Evolutionary conservation across 1,140 invertebrate genomes (phyloP).

Genomic region (Periplaneta americana): DNA sequence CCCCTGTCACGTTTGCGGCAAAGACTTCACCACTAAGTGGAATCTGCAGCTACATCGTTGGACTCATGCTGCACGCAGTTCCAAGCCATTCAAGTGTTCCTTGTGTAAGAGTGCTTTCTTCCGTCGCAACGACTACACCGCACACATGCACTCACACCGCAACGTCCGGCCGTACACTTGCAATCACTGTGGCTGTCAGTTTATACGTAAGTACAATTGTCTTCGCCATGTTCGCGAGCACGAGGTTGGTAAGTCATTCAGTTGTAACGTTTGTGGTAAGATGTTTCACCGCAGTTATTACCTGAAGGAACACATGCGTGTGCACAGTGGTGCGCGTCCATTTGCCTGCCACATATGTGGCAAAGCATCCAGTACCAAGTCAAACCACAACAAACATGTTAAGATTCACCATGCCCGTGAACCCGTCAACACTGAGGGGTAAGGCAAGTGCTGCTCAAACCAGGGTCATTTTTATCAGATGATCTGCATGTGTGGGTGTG

Average conservation of each 20-base stretch:
- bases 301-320: constrained; percentile 77
- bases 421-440: constrained; percentile 62
- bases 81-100: constrained; percentile 81
- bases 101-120: constrained; percentile 78
- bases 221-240: constrained; percentile 87
- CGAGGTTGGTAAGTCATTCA: constrained; percentile 80
- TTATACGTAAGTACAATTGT: constrained; percentile 89
- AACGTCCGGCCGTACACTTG: constrained; percentile 79
- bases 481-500: too few relatives aligned
- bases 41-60: constrained; percentile 82
- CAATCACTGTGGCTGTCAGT: constrained; percentile 89
- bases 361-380: constrained; percentile 79
- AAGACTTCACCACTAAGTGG: constrained; percentile 82
- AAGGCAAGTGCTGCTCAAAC: not conserved
- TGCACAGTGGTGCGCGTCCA: constrained; percentile 77
- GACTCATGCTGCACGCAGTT: constrained; percentile 77
- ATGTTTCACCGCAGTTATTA: constrained; percentile 83
- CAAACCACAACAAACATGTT: constrained; percentile 83
- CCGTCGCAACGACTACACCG: constrained; percentile 68
- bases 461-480: not conserved
- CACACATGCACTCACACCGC: constrained; percentile 79
- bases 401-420: constrained; percentile 82
- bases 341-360: constrained; percentile 82
- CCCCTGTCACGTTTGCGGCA: constrained; percentile 76
- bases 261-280: constrained; percentile 82